Conservation (phyloP, 2,888 invertebrate genomes). For the Drosophila hawaiiensis region DNA sequence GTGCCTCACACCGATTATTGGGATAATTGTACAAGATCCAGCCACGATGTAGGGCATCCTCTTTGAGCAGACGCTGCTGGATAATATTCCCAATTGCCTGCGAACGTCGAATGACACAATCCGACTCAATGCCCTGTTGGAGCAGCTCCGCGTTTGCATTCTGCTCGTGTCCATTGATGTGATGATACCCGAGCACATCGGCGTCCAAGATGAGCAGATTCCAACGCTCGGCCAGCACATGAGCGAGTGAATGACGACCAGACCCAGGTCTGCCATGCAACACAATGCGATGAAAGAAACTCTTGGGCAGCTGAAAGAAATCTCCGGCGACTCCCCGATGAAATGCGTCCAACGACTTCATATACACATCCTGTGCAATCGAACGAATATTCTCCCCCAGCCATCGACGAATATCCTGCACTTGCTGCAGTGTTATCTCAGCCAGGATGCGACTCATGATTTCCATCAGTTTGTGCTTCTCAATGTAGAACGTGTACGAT, state of each 20-base stretch:
- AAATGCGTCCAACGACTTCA: constrained; percentile 63
- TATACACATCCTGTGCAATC: constrained; percentile 74
- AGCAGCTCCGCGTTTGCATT: constrained; percentile 61
- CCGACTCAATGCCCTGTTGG: constrained; percentile 61
- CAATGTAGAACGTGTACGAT: constrained; percentile 81
- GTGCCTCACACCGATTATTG: constrained; percentile 86
- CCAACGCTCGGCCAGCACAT: constrained; percentile 85
- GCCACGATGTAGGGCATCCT: constrained; percentile 87
- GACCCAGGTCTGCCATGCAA: constrained; percentile 87
- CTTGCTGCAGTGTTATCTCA: constrained; percentile 61
- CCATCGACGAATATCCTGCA: constrained; percentile 70
- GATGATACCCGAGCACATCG: constrained; percentile 71
- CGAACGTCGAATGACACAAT: constrained; percentile 63
- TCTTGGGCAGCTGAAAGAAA: constrained; percentile 65
- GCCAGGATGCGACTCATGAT: constrained; percentile 75
- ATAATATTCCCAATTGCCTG: constrained; percentile 72
- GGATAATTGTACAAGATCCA: constrained; percentile 88
- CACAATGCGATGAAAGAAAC: constrained; percentile 85
- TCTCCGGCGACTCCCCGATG: constrained; percentile 50
- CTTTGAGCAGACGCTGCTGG: constrained; percentile 76
- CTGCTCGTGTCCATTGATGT: constrained; percentile 57
- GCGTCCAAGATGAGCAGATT: constrained; percentile 86
- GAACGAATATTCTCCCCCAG: constrained; percentile 71
- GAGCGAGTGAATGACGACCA: constrained; percentile 86
- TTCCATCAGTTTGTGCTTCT: constrained; percentile 82